Conservation (phyloP, 2,888 invertebrate genomes). For the Drosophila paramelanica region DNA sequence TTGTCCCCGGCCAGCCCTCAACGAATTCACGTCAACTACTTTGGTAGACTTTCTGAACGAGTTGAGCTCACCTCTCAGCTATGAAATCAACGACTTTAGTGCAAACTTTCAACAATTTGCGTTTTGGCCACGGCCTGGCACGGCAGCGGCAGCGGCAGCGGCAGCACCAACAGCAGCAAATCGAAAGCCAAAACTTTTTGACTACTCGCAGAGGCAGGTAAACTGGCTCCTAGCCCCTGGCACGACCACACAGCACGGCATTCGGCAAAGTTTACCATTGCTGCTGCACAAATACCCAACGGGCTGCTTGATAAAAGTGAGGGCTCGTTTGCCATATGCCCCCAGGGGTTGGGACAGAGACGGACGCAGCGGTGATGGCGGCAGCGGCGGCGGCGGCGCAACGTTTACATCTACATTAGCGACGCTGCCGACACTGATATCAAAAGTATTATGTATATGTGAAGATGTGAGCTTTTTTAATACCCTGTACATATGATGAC, state of each 20-base stretch:
- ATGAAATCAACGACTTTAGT: slow-evolving; percentile 80
- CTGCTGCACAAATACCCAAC: slow-evolving; percentile 77
- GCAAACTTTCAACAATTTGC: slow-evolving; percentile 81
- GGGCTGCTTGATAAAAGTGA: slow-evolving; percentile 79
- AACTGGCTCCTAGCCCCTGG: slow-evolving; percentile 23
- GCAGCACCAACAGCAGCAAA: slow-evolving; percentile 57
- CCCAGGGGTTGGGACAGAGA: slow-evolving; percentile 30
- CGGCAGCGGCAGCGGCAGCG: slow-evolving; percentile 39
- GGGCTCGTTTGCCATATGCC: slow-evolving; percentile 59
- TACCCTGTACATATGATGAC: background rate
- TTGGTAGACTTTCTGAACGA: slow-evolving; percentile 80
- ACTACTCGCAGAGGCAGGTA: slow-evolving; percentile 60
- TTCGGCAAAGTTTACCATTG: slow-evolving; percentile 74
- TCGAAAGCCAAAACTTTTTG: slow-evolving; percentile 78
- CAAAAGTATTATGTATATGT: slow-evolving; percentile 42
- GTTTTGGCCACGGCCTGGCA: slow-evolving; percentile 79
- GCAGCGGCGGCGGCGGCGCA: slow-evolving; percentile 28
- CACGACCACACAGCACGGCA: slow-evolving; percentile 42
- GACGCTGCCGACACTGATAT: slow-evolving; percentile 48
- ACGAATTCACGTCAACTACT: slow-evolving; percentile 74
- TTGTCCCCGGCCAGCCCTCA: slow-evolving; percentile 46
- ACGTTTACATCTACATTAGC: slow-evolving; percentile 78
- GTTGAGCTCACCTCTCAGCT: slow-evolving; percentile 80
- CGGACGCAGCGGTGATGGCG: slow-evolving; percentile 20
- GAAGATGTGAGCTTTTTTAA: slow-evolving; percentile 3